Conservation (phyloP, 1,140 invertebrate species). For the Oppia nitens region DNA sequence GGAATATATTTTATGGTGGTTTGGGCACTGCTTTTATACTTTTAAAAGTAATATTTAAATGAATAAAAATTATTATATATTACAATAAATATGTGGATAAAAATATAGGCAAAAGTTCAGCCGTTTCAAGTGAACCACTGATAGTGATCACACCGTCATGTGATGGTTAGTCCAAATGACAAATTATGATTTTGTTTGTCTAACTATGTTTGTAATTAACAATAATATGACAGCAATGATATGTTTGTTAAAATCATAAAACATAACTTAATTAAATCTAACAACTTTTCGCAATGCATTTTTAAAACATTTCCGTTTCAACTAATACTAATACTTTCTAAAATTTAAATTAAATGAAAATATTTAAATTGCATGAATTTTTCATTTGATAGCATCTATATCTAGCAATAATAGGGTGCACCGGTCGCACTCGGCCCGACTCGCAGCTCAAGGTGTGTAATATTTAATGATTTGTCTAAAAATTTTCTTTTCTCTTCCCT, state of each 20-base stretch:
- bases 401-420: conserved; percentile 17
- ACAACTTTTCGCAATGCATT: background rate
- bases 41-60: conserved; percentile 2
- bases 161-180: background rate
- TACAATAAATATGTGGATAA: background rate
- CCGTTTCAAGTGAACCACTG: background rate
- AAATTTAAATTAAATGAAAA: background rate
- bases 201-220: background rate
- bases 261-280: background rate
- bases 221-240: background rate
- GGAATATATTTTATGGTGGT: conserved; percentile 8
- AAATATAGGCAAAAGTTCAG: background rate
- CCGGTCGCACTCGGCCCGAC: conserved; percentile 21
- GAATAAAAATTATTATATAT: background rate
- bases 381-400: conserved; percentile 7
- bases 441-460: conserved; percentile 22
- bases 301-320: background rate
- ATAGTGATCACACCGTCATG: background rate
- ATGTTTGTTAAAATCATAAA: background rate
- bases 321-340: conserved; percentile 5
- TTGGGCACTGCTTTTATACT: background rate
- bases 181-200: background rate
- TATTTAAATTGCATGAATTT: background rate
- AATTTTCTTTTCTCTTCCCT: conserved; percentile 7
- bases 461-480: background rate